Base-by-base conservation (phyloP, 2,888 invertebrate species). In the Lomographa bimaculata region DNA sequence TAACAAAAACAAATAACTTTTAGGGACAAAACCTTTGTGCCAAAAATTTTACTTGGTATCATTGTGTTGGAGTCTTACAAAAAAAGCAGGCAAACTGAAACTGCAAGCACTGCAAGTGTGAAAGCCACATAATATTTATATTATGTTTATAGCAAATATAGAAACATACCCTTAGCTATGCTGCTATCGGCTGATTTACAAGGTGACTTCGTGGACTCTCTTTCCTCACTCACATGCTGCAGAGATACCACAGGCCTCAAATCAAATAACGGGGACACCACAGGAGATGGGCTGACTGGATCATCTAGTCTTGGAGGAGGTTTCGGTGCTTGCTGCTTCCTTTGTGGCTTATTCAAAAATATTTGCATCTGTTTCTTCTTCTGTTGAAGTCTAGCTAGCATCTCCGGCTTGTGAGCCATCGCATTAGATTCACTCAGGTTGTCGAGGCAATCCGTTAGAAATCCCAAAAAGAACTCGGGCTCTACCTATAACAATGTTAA, bases 391-490 rank as follows among this genome's bases (percentile, higher is more conserved):
- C 90, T 87, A 36, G 87, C 70, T 45, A 94, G 64, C 16, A 94
- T 72, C 53, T 95, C 94, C 52, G 93, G 91, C 55, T 90, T 91
- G 39, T 92, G 92, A 1, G 89, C 74, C 52, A 75, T 70, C 1
- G 70, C 29, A 48, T 53, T 78, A 56, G 58, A 82, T 71, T 75
- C 91, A 77, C 62, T 91, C 56, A 91, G 79, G 61, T 66, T 91
- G 64, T 89, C 91, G 56, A 95, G 91, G 54, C 94, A 94, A 46
- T 93, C 93, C 51, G 93, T 93, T 17, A 96, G 69, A 67, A 95
- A 96, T 48, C 92, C 91, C 24, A 94, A 81, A 67, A 93, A 91
- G 67, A 93, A 94, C 59, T 93, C 92, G 7, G 94, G 93, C 51
- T 93, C 92, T 39, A 93, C 93, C 93, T 93, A 60, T 6, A 44